Conservation (phyloP, 2,888 invertebrate species). For the Stenchaetothrips biformis region DNA sequence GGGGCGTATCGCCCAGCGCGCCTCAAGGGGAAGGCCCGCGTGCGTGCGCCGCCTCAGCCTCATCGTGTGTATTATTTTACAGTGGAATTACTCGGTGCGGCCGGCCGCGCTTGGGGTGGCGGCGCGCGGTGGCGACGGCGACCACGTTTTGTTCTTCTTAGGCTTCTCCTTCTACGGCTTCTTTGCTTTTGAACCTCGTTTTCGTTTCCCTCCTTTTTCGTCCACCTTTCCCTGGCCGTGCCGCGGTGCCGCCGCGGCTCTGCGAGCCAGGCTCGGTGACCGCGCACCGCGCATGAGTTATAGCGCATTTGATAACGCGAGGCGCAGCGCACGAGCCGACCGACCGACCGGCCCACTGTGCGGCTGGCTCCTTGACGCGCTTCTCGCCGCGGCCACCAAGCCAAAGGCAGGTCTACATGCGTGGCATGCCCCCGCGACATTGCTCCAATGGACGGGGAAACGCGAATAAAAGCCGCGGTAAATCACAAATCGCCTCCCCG, state of each 20-base stretch:
- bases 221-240: not conserved
- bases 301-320: not conserved
- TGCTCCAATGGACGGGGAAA: too few relatives aligned
- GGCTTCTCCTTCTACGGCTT: not conserved
- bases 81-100: not conserved
- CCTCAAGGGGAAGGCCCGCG: not conserved
- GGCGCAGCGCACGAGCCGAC: not conserved
- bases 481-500: too few relatives aligned
- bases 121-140: not conserved
- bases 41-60: not conserved
- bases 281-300: not conserved
- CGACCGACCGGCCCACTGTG: too few relatives aligned
- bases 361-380: too few relatives aligned
- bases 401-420: too few relatives aligned
- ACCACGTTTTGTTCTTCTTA: not conserved
- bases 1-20: not conserved
- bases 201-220: not conserved
- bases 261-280: too few relatives aligned
- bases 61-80: constrained; percentile 9
- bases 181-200: not conserved
- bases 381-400: too few relatives aligned
- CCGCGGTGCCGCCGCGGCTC: too few relatives aligned
- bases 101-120: not conserved
- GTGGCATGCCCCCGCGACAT: too few relatives aligned
- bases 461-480: too few relatives aligned